These are phyloP conservation scores for Eupsilia transversa DNA, from an alignment of 2,888 invertebrate genomes.

Conservation along the genomic window DNA sequence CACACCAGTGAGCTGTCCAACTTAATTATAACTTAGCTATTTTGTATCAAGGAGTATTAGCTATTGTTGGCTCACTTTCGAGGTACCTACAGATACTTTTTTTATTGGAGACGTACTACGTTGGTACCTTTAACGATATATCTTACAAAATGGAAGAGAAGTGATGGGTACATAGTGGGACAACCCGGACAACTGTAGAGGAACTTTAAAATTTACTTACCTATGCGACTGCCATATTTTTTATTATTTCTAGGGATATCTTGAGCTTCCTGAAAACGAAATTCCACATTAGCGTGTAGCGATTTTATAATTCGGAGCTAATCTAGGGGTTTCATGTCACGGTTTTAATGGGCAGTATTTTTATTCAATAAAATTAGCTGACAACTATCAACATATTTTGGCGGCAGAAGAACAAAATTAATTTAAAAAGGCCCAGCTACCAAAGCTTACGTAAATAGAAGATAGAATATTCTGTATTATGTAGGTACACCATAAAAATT, in stretches of 20 bases:
- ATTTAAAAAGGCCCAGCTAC: not conserved
- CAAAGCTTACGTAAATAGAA: not conserved
- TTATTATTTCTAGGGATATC: not conserved
- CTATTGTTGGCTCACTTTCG: constrained; percentile 24
- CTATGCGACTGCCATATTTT: not conserved
- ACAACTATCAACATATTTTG: not conserved
- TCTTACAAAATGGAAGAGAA: not conserved
- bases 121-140: not conserved
- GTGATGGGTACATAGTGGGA: not conserved
- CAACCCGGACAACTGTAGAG: no score
- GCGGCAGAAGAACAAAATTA: not conserved
- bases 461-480: no score
- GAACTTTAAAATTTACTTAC: not conserved
- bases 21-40: no score
- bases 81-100: constrained; percentile 5
- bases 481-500: no score
- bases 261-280: not conserved
- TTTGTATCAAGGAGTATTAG: no score
- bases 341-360: no score
- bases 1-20: no score
- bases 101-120: constrained; percentile 18
- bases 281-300: not conserved
- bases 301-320: not conserved
- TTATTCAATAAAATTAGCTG: not conserved
- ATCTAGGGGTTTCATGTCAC: not conserved